phyloP scores from a whole-genome alignment of 2,797 vertebrate species.

The Danio choprae region DNA sequence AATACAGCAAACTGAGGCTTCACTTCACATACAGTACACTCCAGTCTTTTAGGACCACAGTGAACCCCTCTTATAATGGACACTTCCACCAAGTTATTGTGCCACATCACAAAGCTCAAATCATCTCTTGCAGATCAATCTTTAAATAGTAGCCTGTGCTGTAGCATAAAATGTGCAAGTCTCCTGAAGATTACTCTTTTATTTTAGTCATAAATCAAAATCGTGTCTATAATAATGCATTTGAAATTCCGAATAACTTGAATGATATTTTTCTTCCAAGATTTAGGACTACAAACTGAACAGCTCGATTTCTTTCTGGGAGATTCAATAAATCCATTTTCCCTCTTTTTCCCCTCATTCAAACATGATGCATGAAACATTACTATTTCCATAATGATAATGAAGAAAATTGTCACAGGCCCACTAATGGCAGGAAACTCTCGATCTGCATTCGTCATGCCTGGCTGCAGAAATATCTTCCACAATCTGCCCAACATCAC shows the following conservation, averaged over 20 bases:
- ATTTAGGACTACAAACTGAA: not conserved
- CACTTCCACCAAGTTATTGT: no score
- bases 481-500: conserved; percentile 63
- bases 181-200: not conserved
- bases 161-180: not conserved
- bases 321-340: conserved; percentile 62
- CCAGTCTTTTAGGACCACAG: no score
- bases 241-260: not conserved
- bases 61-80: no score
- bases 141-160: no score
- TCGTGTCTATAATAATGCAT: not conserved
- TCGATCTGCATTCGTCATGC: conserved; percentile 64
- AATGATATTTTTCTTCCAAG: not conserved
- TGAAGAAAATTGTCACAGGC: conserved; percentile 56
- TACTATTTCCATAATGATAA: conserved; percentile 38
- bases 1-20: no score
- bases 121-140: no score
- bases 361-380: conserved; percentile 47
- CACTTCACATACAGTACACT: no score
- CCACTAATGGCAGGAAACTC: conserved; percentile 49
- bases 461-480: conserved; percentile 63
- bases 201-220: not conserved
- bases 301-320: not conserved
- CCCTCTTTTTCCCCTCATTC: conserved; percentile 31
- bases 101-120: no score